phyloP scores from a whole-genome alignment of 1,140 invertebrate species.

The Tetramorium simillimum region DNA sequence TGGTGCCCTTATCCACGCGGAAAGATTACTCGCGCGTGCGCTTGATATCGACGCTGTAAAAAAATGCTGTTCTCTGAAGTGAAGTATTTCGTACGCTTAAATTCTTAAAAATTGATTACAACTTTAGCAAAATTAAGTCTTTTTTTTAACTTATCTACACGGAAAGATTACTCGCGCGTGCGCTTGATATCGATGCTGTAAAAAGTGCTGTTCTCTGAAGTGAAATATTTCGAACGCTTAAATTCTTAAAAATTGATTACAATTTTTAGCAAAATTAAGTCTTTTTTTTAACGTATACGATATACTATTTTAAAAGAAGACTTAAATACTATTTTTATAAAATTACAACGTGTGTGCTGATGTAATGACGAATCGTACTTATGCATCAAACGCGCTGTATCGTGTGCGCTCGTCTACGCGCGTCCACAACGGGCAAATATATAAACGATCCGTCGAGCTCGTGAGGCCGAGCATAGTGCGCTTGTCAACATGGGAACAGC shows the following conservation, averaged over 20 bases:
- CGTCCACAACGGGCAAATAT: slow-evolving; percentile 63
- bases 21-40: slow-evolving; percentile 3
- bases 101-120: neutral
- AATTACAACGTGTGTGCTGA: neutral
- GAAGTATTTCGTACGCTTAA: neutral
- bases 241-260: neutral
- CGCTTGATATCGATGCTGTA: neutral
- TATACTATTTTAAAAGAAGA: neutral
- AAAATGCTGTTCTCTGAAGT: neutral
- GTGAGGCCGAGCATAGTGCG: slow-evolving; percentile 66
- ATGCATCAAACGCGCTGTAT: slow-evolving; percentile 18
- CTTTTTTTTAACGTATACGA: neutral
- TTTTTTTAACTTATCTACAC: neutral
- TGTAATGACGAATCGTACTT: slow-evolving; percentile 19
- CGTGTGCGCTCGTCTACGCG: slow-evolving; percentile 10
- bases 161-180: slow-evolving; percentile 4
- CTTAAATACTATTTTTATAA: neutral
- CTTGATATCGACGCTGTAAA: neutral
- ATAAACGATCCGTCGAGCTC: slow-evolving; percentile 70
- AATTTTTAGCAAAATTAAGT: neutral
- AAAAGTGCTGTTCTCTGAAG: neutral
- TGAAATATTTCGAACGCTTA: neutral
- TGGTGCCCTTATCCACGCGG: neutral
- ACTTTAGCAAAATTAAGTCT: neutral
- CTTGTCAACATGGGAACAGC: slow-evolving; percentile 74